phyloP scores from a whole-genome alignment of 2,797 vertebrate species.

The Sebastes elongatus region DNA sequence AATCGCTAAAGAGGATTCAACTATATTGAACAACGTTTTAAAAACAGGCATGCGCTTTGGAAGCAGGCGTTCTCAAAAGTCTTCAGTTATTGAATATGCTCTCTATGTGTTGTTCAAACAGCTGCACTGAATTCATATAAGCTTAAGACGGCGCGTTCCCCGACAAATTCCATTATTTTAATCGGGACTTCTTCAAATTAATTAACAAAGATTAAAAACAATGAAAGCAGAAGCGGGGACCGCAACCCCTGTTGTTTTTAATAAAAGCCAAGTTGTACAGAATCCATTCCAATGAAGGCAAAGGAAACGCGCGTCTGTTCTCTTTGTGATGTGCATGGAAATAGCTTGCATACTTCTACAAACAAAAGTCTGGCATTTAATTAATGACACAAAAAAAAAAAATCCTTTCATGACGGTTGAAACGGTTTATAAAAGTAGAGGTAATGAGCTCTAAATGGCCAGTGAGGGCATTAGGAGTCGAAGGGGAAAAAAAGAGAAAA shows the following conservation, averaged over 20 bases:
- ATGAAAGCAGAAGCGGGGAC: conserved; percentile 45
- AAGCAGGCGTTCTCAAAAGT: conserved; percentile 19
- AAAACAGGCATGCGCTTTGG: background rate
- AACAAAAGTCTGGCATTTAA: conserved; percentile 62
- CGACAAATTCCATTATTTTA: conserved; percentile 63
- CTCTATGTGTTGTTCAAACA: conserved; percentile 43
- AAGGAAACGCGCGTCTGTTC: conserved; percentile 56
- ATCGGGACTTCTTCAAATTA: conserved; percentile 68
- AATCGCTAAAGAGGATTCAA: conserved; percentile 3
- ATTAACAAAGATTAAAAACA: conserved; percentile 75
- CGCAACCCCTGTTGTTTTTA: conserved; percentile 68
- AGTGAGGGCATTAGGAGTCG: conserved; percentile 19
- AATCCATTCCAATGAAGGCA: conserved; percentile 63
- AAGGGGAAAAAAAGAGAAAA: background rate
- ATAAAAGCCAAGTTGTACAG: conserved; percentile 64
- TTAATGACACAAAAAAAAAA: conserved; percentile 55
- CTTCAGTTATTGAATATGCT: conserved; percentile 46
- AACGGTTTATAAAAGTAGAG: conserved; percentile 32
- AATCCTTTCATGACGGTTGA: conserved; percentile 40
- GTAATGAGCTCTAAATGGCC: conserved; percentile 67
- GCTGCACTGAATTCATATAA: conserved; percentile 32
- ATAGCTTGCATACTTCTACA: conserved; percentile 42
- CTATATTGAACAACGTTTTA: background rate
- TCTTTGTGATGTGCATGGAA: conserved; percentile 70
- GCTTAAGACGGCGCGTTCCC: conserved; percentile 45